A percentile compares a stretch with the other conserved stretches of the same genome.
Evolutionary conservation across 2,888 invertebrate genomes (phyloP).

Genomic region (Hetaerina titia): DNA sequence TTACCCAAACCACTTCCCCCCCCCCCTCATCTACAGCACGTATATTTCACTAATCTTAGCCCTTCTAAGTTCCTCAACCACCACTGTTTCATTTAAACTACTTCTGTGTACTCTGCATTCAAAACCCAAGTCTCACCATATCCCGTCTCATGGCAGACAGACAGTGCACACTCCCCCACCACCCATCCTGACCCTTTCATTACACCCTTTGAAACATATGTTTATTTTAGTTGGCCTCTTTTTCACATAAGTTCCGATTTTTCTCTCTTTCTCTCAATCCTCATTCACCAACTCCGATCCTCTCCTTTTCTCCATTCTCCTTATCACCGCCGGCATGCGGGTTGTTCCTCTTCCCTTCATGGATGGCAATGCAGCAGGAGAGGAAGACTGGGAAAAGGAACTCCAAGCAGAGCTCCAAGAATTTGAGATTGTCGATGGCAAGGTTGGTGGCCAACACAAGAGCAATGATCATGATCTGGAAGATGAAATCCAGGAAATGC

Average conservation of each 20-base stretch:
- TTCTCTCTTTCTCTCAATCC: constrained; percentile 60
- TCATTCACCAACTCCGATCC: constrained; percentile 73
- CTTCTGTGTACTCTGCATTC: background rate
- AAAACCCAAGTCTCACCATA: background rate
- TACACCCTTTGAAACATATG: constrained; percentile 69
- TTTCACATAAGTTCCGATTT: constrained; percentile 60
- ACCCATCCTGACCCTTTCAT: constrained; percentile 51
- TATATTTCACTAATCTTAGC: background rate
- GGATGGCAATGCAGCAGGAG: constrained; percentile 76
- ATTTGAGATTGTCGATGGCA: constrained; percentile 91
- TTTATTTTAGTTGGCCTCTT: constrained; percentile 53
- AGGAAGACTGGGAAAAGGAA: constrained; percentile 98
- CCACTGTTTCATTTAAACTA: background rate
- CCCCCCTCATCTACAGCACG: background rate
- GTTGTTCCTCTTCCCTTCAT: background rate
- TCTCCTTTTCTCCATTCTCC: constrained; percentile 75
- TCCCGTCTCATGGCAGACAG: background rate
- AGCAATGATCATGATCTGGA: constrained; percentile 82
- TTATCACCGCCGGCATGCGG: constrained; percentile 69
- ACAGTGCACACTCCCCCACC: constrained; percentile 24
- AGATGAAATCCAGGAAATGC: constrained; percentile 85
- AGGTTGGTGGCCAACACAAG: constrained; percentile 85
- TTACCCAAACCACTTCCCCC: background rate
- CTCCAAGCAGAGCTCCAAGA: constrained; percentile 96
- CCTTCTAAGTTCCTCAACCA: background rate